phyloP scores from a whole-genome alignment of 2,888 invertebrate genomes.

The Zygaena filipendulae region DNA sequence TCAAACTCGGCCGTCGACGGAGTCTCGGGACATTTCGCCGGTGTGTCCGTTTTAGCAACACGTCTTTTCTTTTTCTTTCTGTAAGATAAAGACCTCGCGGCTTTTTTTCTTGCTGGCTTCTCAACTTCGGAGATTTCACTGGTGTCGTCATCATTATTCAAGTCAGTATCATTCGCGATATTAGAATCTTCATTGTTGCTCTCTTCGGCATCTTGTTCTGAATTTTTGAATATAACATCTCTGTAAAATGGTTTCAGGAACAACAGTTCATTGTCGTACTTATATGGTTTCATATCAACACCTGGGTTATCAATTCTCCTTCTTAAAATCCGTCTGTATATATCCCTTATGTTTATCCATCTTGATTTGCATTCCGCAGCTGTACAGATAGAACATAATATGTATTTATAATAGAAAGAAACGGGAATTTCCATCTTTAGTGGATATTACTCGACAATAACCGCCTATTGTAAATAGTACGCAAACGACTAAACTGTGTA shows the following conservation, averaged over 20 bases:
- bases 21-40: constrained; percentile 20
- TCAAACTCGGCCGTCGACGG: constrained; percentile 30
- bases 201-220: constrained; percentile 18
- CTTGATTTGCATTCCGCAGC: constrained; percentile 52
- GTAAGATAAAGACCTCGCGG: constrained; percentile 18
- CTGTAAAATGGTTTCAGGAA: constrained; percentile 48
- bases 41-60: constrained; percentile 19
- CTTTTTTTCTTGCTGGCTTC: constrained; percentile 20
- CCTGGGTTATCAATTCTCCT: constrained; percentile 25
- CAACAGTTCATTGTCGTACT: constrained; percentile 41
- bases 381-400: constrained; percentile 20
- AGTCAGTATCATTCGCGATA: neutral
- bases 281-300: constrained; percentile 32
- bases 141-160: constrained; percentile 3
- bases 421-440: too few relatives aligned
- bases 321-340: constrained; percentile 42
- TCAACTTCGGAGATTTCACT: constrained; percentile 8
- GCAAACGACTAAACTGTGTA: constrained; percentile 21
- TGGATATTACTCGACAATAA: too few relatives aligned
- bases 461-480: neutral
- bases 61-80: constrained; percentile 22
- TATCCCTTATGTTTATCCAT: constrained; percentile 59
- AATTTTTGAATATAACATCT: too few relatives aligned
- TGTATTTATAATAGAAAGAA: too few relatives aligned
- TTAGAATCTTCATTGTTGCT: constrained; percentile 28